Evolutionary conservation across 2,113 vertebrate species (phyloP).

Genomic region (Psilopogon haemacephalus): DNA sequence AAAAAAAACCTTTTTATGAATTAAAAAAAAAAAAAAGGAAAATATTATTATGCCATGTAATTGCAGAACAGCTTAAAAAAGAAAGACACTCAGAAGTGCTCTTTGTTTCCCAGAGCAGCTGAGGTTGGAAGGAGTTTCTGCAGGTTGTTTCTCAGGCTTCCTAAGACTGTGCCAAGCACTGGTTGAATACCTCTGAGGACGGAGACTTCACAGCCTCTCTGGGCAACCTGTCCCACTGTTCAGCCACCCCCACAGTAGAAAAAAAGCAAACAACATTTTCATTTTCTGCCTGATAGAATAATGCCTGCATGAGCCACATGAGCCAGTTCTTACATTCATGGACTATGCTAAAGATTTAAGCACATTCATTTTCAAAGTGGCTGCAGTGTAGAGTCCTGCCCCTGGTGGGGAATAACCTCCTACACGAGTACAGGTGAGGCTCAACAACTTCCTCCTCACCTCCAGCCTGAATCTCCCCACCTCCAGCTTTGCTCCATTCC

Average conservation of each 20-base stretch:
- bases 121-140: neutral
- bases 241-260: neutral
- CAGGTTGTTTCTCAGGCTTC: neutral
- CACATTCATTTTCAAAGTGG: neutral
- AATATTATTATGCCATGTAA: neutral
- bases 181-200: neutral
- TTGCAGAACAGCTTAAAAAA: neutral
- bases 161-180: neutral
- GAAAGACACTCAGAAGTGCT: neutral
- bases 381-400: neutral
- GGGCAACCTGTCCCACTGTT: neutral
- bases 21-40: neutral
- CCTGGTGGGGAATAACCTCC: no score
- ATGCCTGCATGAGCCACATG: neutral
- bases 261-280: neutral
- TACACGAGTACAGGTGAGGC: no score
- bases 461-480: no score
- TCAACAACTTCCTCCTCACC: no score
- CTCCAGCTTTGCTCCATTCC: no score
- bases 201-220: neutral
- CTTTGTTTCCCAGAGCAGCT: neutral
- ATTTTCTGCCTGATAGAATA: neutral
- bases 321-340: neutral
- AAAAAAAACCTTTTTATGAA: neutral
- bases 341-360: neutral